phyloP scores from a whole-genome alignment of 2,888 invertebrate species.

The Herminia tarsipennalis region DNA sequence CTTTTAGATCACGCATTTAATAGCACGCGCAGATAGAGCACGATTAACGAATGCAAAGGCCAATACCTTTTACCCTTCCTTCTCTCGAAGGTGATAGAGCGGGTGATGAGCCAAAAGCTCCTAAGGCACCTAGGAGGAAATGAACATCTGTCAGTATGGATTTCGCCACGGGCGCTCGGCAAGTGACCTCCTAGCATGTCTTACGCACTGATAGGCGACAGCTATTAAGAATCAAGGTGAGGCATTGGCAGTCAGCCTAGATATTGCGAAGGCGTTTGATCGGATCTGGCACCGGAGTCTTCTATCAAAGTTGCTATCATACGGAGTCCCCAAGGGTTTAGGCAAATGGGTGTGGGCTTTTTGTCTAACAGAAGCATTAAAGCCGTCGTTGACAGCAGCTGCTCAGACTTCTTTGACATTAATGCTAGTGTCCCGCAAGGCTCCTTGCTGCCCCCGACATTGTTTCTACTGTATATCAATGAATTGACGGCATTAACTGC shows the following conservation, averaged over 20 bases:
- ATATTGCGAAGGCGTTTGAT: constrained; percentile 8
- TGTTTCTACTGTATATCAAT: constrained; percentile 6
- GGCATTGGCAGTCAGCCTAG: neutral
- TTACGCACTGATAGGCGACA: constrained; percentile 1
- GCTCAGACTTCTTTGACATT: neutral
- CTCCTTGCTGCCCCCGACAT: constrained; percentile 3
- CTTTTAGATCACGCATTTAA: too few relatives aligned
- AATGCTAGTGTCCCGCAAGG: neutral
- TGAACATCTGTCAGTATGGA: neutral
- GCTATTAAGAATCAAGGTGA: neutral
- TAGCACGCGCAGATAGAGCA: too few relatives aligned
- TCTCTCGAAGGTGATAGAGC: constrained; percentile 1
- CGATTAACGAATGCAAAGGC: too few relatives aligned
- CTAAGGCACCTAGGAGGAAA: neutral
- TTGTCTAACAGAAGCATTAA: neutral
- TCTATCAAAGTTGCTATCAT: constrained; percentile 6
- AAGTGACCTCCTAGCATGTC: constrained; percentile 5
- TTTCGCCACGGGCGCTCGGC: neutral
- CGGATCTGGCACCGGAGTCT: constrained; percentile 4
- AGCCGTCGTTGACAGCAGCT: neutral
- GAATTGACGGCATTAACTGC: neutral
- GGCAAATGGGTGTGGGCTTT: constrained; percentile 1
- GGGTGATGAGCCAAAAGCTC: neutral
- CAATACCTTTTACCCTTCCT: neutral
- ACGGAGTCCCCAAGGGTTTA: constrained; percentile 3